Base-by-base conservation (phyloP, 1,140 invertebrate species). In the Bombus picipes region DNA sequence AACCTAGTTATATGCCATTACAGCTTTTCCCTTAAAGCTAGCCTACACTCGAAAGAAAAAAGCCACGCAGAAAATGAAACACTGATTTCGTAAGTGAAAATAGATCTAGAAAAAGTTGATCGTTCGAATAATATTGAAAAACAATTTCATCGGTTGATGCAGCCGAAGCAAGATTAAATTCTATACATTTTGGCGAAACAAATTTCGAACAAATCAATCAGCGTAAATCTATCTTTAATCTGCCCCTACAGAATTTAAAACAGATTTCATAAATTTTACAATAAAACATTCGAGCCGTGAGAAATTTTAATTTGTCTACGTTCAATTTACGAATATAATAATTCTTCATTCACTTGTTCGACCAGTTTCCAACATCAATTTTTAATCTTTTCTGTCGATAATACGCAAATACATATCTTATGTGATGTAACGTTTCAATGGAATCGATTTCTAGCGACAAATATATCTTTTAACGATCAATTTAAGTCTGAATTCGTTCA, bases 1-100 rank as follows among this genome's bases (percentile, higher is more conserved):
- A 95, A 96, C 95, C 94, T 95, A 95, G 94, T 95, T 95, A 95
- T 95, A 95, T 94, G 94, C 94, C 94, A 95, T 95, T 95, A 95
- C 94, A 94, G 90, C 83, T 93, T 94, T 92, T 93, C 81, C 91
- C 92, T 93, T 95, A 95, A 92, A 85, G 83, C 91, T 94, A 94
- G 74, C 86, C 83, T 92, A 91, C 71, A 71, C 81, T 78, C 81
- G 79, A 47, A 28, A 71, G 53, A 37, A 5, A 71, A 18, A 57
- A 70, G 15, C 32, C 22, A 34, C 53, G 4, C n/a, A 62, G 28
- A n/a, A 71, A 71, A 71, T 22, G 4, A 34, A 70, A 25, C 2
- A 8, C 1, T 22, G n/a, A 73, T 73, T 73, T 73, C 41, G 9
- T 32, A 8, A 13, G n/a, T 43, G n/a, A 81, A 73, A 62, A 39